phyloP scores from a whole-genome alignment of 2,888 invertebrate genomes.

The Tenthredo notha region DNA sequence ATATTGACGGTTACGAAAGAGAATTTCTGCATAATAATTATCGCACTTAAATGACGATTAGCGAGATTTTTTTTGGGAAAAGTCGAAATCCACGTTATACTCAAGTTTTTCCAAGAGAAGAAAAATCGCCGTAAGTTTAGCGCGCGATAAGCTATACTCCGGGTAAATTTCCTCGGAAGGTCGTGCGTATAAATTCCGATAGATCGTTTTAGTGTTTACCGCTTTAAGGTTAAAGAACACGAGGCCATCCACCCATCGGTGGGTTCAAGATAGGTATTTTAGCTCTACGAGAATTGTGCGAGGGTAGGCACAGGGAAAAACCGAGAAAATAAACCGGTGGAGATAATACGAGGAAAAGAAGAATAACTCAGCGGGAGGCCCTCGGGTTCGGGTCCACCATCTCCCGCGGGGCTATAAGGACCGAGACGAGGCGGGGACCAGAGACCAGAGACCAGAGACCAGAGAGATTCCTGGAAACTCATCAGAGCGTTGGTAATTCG shows the following conservation, averaged over 20 bases:
- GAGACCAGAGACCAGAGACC: background rate
- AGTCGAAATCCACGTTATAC: background rate
- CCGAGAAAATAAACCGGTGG: constrained; percentile 9
- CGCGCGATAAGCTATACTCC: background rate
- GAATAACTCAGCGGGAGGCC: constrained; percentile 52
- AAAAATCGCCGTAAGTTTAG: background rate
- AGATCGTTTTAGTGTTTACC: background rate
- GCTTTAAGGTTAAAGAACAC: constrained; percentile 31
- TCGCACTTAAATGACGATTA: too few relatives aligned
- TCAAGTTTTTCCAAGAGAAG: background rate
- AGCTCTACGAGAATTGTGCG: background rate
- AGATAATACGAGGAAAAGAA: constrained; percentile 43
- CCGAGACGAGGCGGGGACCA: background rate
- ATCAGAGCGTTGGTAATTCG: constrained; percentile 44
- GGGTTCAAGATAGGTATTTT: constrained; percentile 35
- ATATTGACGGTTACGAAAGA: too few relatives aligned
- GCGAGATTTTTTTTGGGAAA: too few relatives aligned
- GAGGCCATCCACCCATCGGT: constrained; percentile 12
- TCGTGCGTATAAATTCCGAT: background rate
- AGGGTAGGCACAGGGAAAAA: background rate
- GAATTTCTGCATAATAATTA: too few relatives aligned
- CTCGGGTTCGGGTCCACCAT: constrained; percentile 14
- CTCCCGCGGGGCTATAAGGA: constrained; percentile 27
- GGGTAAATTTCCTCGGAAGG: background rate
- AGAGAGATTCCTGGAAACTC: constrained; percentile 39